Percentiles rank a stretch among this genome's conserved stretches.
Conservation (phyloP, 2,797 vertebrate genomes). For the Eulemur coronatus region DNA sequence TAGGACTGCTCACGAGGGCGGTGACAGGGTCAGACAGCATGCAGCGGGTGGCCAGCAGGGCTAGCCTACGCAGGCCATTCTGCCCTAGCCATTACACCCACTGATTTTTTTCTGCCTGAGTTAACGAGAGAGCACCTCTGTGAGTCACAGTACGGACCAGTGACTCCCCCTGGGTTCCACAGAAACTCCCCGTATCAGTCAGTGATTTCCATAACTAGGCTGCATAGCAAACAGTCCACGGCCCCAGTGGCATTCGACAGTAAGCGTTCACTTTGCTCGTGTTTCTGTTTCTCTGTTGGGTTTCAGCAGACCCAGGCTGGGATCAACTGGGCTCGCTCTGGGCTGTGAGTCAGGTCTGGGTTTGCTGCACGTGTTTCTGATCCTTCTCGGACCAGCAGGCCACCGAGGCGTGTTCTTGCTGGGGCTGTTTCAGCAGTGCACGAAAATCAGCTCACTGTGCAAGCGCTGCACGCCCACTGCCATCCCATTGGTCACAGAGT, state of each 20-base stretch:
- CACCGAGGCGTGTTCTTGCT: background rate
- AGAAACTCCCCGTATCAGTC: background rate
- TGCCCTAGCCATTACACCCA: background rate
- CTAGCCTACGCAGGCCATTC: background rate
- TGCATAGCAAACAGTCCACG: background rate
- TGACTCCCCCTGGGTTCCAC: background rate
- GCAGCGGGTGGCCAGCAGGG: background rate
- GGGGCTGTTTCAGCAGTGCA: background rate
- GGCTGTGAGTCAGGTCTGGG: background rate
- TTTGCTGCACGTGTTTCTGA: background rate
- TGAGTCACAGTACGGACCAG: background rate
- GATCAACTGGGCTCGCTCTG: background rate
- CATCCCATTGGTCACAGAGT: background rate
- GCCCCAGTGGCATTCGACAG: background rate
- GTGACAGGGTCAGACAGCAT: background rate
- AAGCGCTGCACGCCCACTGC: fast-evolving
- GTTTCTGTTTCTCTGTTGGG: background rate
- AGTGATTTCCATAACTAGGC: background rate
- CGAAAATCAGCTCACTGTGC: background rate
- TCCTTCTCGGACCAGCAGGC: background rate
- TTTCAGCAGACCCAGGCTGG: background rate
- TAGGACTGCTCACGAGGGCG: background rate
- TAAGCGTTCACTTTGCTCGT: background rate
- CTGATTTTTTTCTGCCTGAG: background rate
- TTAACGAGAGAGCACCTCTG: background rate